Base-by-base conservation (phyloP, 2,113 vertebrate species). In the Monopterus albus region DNA sequence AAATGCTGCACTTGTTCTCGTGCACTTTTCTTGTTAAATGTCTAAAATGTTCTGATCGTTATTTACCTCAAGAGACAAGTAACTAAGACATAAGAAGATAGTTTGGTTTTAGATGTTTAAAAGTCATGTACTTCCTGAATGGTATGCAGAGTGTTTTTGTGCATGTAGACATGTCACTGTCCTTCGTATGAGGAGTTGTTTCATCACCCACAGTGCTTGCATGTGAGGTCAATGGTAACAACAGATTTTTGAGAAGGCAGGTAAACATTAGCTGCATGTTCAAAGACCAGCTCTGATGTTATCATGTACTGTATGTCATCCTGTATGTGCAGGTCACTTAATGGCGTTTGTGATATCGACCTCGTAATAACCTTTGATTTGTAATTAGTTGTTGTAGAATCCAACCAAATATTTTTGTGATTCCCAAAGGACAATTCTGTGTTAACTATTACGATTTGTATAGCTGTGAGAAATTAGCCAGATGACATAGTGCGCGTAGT, bases 121-220 rank as follows among this genome's bases (percentile, higher is more conserved):
- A 57, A 29, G 36, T 52, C 25, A 3, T 50, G 8, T 64, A 55
- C 38, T 47, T 26, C 17, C 13, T 63, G 21, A 63, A 39, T 35
- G 45, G 23, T 62, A 26, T 51, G 28, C 50, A 42, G 29, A 43
- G 20, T 53, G 4, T 52, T 76, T 63, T 52, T 55, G 72, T 87
- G 76, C 78, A 63, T 82, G 81, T 85, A 72, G 91, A 90, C 79
- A 79, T 66, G 56, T 76, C 71, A 47, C 78, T 81, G 72, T 53
- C 66, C 62, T 73, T 40, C 47, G 45, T 46, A 23, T 31, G 45
- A 42, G 12, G 26, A 64, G 64, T 63, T 40, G 52, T 57, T 69
- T 42, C 3, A 39, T 63, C 67, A 64, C 28, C 57, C 67, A 20
- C 75, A 74, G 36, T 62, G 82, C 76, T 82, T 80, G 82, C 82